These are phyloP conservation scores for Drosophila simulans DNA, from an alignment of 1,140 invertebrate genomes.

Conservation along the genomic window DNA sequence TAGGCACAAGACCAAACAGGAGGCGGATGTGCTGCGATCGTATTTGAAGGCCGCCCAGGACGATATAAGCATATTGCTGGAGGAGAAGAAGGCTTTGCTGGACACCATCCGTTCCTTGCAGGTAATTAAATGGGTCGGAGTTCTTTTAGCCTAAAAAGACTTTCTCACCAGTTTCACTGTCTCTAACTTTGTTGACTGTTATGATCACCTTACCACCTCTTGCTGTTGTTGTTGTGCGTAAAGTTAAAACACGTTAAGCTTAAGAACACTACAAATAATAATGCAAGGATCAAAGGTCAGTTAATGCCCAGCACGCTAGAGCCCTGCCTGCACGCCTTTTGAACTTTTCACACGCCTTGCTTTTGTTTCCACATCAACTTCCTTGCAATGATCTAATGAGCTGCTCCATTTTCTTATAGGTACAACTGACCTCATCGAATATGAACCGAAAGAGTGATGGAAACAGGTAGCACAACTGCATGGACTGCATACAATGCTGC, in stretches of 20 bases:
- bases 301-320: conserved; percentile 61
- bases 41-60: conserved; percentile 89
- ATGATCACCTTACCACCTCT: conserved; percentile 50
- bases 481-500: conserved; percentile 85
- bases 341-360: conserved; percentile 15
- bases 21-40: conserved; percentile 87
- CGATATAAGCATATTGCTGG: conserved; percentile 88
- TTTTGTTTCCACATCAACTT: not conserved
- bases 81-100: conserved; percentile 90
- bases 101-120: conserved; percentile 88
- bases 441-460: conserved; percentile 80
- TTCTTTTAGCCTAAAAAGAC: not conserved
- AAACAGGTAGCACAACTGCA: conserved; percentile 84
- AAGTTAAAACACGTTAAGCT: conserved; percentile 74
- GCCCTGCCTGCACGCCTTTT: conserved; percentile 28
- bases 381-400: not conserved
- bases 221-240: conserved; percentile 64
- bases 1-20: conserved; percentile 87
- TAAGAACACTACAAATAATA: conserved; percentile 77
- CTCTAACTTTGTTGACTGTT: conserved; percentile 60
- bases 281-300: conserved; percentile 79
- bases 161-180: conserved; percentile 28
- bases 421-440: conserved; percentile 82
- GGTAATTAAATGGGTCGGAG: conserved; percentile 70
- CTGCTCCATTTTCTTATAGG: conserved; percentile 38